phyloP scores from a whole-genome alignment of 2,797 vertebrate genomes.

The Toxotes lorentzi region DNA sequence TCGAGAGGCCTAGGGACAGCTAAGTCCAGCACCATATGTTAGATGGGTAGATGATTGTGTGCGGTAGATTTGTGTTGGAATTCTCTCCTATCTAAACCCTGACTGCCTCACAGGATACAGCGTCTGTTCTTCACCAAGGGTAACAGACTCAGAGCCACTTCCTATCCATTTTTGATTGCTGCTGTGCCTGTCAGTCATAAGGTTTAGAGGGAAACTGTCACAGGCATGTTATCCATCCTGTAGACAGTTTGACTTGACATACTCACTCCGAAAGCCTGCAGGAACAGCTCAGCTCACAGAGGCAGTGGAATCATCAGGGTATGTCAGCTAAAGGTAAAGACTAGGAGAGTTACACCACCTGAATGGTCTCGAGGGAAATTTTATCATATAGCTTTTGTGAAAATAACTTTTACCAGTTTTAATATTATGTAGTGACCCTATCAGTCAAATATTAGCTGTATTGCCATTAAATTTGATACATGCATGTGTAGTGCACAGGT shows the following conservation, averaged over 20 bases:
- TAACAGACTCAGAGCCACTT: slow-evolving; percentile 46
- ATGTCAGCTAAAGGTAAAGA: slow-evolving; percentile 63
- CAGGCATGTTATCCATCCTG: slow-evolving; percentile 54
- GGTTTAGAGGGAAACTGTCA: slow-evolving; percentile 42
- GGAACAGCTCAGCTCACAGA: slow-evolving; percentile 55
- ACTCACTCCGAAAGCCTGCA: slow-evolving; percentile 54
- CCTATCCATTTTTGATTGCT: slow-evolving; percentile 66
- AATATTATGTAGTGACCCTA: not conserved
- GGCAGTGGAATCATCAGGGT: slow-evolving; percentile 56
- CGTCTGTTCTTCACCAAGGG: slow-evolving; percentile 41
- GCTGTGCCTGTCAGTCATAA: slow-evolving; percentile 65
- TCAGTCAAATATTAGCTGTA: not conserved
- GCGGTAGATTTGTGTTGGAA: slow-evolving; percentile 30
- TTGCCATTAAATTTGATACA: not conserved
- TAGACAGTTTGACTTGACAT: slow-evolving; percentile 71
- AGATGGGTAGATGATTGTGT: slow-evolving; percentile 30
- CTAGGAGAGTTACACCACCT: not conserved
- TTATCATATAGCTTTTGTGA: not conserved
- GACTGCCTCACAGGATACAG: slow-evolving; percentile 29
- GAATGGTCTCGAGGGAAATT: slow-evolving; percentile 35
- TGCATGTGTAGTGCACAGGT: not conserved
- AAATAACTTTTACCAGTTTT: slow-evolving; percentile 7
- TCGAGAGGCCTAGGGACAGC: slow-evolving; percentile 54
- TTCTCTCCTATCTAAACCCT: slow-evolving; percentile 29
- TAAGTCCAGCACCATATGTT: slow-evolving; percentile 54